Percentiles rank a stretch among this genome's conserved stretches.
These are phyloP conservation scores for Spheniscus mendiculus DNA, from an alignment of 2,113 vertebrate genomes.

Conservation along the genomic window DNA sequence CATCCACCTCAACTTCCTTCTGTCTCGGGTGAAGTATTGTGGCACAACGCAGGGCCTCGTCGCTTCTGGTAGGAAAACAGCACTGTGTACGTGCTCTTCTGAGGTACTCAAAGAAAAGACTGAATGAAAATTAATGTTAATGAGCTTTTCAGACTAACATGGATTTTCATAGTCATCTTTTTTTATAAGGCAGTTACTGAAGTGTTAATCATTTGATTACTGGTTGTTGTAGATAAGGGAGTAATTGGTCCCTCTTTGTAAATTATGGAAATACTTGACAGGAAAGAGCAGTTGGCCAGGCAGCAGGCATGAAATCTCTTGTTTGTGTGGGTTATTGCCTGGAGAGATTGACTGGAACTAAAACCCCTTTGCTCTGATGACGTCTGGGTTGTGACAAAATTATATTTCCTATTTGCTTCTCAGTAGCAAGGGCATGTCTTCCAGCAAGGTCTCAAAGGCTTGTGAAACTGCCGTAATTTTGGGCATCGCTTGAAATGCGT, in stretches of 20 bases:
- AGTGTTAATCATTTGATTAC: constrained; percentile 52
- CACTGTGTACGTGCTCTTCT: not conserved
- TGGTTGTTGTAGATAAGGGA: not conserved
- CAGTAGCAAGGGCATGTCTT: not conserved
- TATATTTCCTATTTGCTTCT: not conserved
- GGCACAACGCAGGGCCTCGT: not conserved
- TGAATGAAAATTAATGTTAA: not conserved
- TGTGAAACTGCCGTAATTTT: not conserved
- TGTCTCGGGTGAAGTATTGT: not conserved
- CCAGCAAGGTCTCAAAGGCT: not conserved
- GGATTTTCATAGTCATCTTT: not conserved
- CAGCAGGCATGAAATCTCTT: not conserved
- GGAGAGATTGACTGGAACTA: not conserved
- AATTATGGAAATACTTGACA: not conserved
- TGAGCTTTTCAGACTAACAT: not conserved
- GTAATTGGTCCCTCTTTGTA: constrained; percentile 14
- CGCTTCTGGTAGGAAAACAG: not conserved
- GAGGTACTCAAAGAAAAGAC: not conserved
- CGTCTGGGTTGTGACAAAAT: not conserved
- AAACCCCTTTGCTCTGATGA: not conserved
- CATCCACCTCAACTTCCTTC: not conserved
- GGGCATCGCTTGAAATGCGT: fast-evolving
- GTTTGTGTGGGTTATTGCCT: not conserved
- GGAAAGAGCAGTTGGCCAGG: not conserved
- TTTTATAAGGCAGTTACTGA: constrained; percentile 8